Conservation (phyloP, 1,140 invertebrate genomes). For the Bombus impatiens region DNA sequence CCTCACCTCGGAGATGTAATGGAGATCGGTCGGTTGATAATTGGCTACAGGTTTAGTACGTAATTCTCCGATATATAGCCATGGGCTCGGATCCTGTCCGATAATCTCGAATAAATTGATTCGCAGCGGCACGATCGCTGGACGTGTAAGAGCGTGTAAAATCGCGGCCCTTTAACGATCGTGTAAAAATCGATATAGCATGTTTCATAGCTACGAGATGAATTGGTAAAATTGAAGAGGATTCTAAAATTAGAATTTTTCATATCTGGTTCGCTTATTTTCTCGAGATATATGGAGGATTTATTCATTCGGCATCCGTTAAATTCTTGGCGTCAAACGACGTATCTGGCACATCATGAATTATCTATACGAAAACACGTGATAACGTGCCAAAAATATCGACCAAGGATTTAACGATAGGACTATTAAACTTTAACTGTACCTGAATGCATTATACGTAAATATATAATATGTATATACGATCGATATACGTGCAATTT, state of each 20-base stretch:
- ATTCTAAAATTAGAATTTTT: background rate
- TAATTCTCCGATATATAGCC: background rate
- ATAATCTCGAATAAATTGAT: conserved; percentile 11
- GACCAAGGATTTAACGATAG: background rate
- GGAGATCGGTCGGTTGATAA: conserved; percentile 54
- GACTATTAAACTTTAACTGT: background rate
- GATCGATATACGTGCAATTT: too few relatives aligned
- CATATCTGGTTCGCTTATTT: background rate
- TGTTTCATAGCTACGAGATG: background rate
- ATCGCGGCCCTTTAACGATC: background rate
- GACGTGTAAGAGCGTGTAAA: background rate
- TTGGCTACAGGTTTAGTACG: conserved; percentile 16
- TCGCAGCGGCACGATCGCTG: background rate
- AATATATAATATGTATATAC: too few relatives aligned
- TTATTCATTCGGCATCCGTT: background rate
- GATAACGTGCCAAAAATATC: background rate
- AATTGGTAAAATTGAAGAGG: background rate
- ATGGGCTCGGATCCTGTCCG: background rate
- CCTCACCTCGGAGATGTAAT: background rate
- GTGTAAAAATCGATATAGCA: background rate
- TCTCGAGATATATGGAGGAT: background rate
- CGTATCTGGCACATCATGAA: background rate
- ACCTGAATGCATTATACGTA: background rate
- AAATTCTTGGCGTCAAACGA: background rate
- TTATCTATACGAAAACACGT: background rate